Evolutionary conservation across 2,888 invertebrate genomes (phyloP), one percentile per base, ranked within the genome.

Genomic region (Pinctada fucata): DNA sequence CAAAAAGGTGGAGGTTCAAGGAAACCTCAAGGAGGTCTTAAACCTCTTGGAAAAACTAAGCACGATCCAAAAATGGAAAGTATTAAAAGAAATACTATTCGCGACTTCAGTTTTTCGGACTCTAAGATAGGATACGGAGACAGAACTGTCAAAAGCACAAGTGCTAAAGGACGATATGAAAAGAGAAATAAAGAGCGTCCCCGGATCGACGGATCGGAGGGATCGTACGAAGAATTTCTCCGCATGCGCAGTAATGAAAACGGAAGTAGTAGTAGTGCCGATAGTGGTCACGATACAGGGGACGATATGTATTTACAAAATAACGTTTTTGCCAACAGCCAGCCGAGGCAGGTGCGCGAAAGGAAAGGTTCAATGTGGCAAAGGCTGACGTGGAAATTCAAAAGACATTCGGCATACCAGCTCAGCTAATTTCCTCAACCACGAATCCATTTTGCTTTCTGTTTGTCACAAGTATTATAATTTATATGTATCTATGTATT

Each of bases 71-170:
- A 71, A 13, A 51, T 52, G 5, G 81, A 82, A 10, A 73, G 78
- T 6, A 75, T 79, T 6, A 81, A 76, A 72, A 65, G 86, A 65
- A 85, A 82, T 65, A 85, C 86, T 58, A 85, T 86, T 47, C 79
- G 85, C 16, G 84, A 84, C 67, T 84, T 85, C 63, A 78, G 84
- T 48, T 86, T 82, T 72, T 82, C 85, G 4, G 85, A 86, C 65
- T 84, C 84, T 50, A 86, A 86, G 81, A 85, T 86, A 8, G 85
- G 85, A 3, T 79, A 82, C 79, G 86, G 84, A 63, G 85, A 86
- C 71, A 78, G 86, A 68, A 84, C 86, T 3, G 84, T 84, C 2
- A 84, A 82, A 72, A 86, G 86, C 76, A 86, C 86, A 0, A 85
- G 84, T 3, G 84, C 86, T 2, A 84, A 82, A 72, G 86, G 86